These are phyloP conservation scores for Silurus meridionalis DNA, from an alignment of 2,113 vertebrate genomes.

Conservation along the genomic window DNA sequence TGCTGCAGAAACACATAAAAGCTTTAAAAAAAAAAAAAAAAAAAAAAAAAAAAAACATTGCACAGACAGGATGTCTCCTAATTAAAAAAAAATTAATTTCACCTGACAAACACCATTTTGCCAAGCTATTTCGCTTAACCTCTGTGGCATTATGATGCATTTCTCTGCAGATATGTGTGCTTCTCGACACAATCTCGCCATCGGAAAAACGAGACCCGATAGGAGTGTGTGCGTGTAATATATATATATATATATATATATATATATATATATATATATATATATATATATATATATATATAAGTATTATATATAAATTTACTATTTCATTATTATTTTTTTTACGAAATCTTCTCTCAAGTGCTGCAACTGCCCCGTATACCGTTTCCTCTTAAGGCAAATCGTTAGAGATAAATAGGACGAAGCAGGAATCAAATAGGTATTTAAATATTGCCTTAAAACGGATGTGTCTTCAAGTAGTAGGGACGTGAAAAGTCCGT, in stretches of 20 bases:
- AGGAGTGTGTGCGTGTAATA: background rate
- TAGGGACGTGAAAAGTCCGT: slow-evolving; percentile 50
- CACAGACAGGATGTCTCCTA: background rate
- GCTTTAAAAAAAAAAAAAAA: background rate
- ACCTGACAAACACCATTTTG: background rate
- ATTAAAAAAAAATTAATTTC: background rate
- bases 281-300: background rate
- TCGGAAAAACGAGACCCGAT: slow-evolving; percentile 18
- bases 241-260: background rate
- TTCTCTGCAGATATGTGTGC: slow-evolving; percentile 46
- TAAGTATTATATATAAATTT: no score
- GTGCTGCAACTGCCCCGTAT: slow-evolving; percentile 33
- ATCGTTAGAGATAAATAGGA: slow-evolving; percentile 45
- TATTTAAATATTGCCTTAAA: slow-evolving; percentile 55
- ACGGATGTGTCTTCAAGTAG: slow-evolving; percentile 54
- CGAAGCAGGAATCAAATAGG: slow-evolving; percentile 40
- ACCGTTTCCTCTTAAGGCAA: slow-evolving; percentile 53
- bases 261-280: background rate
- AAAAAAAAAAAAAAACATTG: background rate
- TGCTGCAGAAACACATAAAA: background rate
- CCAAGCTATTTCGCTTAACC: background rate
- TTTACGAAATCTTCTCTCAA: slow-evolving; percentile 39
- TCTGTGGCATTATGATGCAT: slow-evolving; percentile 18
- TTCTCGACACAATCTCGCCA: slow-evolving; percentile 31
- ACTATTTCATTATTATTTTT: background rate